Evolutionary conservation across 2,797 vertebrate genomes (phyloP), one percentile per base, ranked within the genome.

Genomic region (Crossoptilon crossoptilon): DNA sequence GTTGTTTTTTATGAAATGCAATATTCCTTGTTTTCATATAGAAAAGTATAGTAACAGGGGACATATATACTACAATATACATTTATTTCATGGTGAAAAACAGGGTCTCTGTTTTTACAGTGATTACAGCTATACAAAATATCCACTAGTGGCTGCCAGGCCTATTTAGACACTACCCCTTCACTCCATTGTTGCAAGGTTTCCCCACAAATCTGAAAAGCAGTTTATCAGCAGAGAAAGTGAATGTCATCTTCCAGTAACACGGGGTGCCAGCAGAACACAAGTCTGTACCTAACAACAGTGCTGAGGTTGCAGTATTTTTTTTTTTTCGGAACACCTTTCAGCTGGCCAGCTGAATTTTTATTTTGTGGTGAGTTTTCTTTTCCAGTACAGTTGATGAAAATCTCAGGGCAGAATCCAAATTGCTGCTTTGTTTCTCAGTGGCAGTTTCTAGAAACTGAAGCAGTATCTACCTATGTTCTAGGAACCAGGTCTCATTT

Each of bases 31-130:
- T 64, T 81, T 87, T 66, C 24, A 51, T 19, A 51, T 3, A 51
- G 37, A 48, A 46, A 88, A 73, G 27, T 41, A 49, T 8, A 37
- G 22, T 23, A 53, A 11, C 11, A 37, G n/a, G 44, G 27, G 15
- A 62, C 24, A 58, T 6, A 37, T 0, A n/a, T 6, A 12, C 39
- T n/a, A 21, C 0, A 0, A 11, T 18, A 1, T 22, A 8, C 70
- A 48, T 70, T 74, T 21, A 46, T 46, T 67, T 80, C 37, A 24
- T 5, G 23, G 18, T 19, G 11, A 51, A 46, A 80, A 62, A 10
- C 21, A 22, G 31, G 22, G 31, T 46, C 31, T n/a, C 29, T 66
- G 41, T 23, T 46, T 66, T 44, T 46, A 46, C 43, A 33, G 21
- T 15, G 14, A 66, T 24, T n/a, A 33, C n/a, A 80, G 35, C 41